Conservation (phyloP, 2,888 invertebrate genomes). For the Chironomus tentans region DNA sequence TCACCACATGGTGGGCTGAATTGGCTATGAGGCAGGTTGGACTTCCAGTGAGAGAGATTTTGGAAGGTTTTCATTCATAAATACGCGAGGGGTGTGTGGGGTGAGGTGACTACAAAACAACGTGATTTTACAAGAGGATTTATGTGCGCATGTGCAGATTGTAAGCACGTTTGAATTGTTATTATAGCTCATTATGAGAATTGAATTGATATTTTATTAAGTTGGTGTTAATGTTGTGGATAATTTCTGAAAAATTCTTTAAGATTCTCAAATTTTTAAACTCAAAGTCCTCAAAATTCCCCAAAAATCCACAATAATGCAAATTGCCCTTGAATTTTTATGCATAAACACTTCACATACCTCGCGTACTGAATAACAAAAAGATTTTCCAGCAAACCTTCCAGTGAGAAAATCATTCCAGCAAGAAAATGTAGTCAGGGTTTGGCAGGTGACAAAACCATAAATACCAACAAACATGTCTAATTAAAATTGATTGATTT, state of each 20-base stretch:
- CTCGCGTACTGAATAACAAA: too few relatives aligned
- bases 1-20: not conserved
- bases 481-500: not conserved
- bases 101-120: conserved; percentile 7
- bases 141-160: not conserved
- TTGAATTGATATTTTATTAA: too few relatives aligned
- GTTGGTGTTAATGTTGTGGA: not conserved
- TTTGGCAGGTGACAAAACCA: not conserved
- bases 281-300: too few relatives aligned
- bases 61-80: conserved; percentile 12
- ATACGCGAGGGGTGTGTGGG: not conserved
- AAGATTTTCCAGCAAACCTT: too few relatives aligned
- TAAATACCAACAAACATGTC: too few relatives aligned
- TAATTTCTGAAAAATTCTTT: too few relatives aligned
- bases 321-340: conserved; percentile 18
- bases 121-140: not conserved
- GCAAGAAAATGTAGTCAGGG: not conserved
- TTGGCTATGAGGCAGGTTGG: too few relatives aligned
- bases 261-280: too few relatives aligned
- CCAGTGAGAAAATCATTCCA: not conserved
- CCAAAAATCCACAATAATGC: not conserved
- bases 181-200: too few relatives aligned
- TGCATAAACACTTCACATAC: not conserved
- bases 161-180: too few relatives aligned
- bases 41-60: conserved; percentile 16